Conservation (phyloP, 2,888 invertebrate species). For the Smittia sp. region DNA sequence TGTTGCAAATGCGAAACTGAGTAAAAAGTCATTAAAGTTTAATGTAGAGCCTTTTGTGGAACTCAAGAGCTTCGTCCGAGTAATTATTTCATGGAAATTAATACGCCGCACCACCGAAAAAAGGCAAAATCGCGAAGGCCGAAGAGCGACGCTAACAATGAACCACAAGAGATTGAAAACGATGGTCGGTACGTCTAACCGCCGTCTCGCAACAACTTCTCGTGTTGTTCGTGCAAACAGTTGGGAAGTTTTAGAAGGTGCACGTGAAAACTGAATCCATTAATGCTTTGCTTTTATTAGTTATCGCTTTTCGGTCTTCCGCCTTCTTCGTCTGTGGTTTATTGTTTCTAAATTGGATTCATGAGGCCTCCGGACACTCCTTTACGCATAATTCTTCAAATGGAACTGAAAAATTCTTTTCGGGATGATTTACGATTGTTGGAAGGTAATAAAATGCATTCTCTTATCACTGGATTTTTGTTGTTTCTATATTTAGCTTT, state of each 20-base stretch:
- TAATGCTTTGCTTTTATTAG: neutral
- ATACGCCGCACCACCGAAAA: neutral
- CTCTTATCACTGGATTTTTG: conserved; percentile 14
- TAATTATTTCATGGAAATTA: conserved; percentile 11
- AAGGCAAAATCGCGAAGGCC: neutral
- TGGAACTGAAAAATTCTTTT: neutral
- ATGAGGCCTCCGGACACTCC: neutral
- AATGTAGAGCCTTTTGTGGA: neutral
- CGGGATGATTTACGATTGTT: neutral
- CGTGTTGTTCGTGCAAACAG: conserved; percentile 12
- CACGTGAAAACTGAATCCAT: conserved; percentile 7
- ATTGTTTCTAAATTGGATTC: conserved; percentile 13
- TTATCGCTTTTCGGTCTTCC: conserved; percentile 21
- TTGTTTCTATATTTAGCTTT: neutral
- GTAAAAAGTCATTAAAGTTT: neutral
- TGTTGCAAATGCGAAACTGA: neutral
- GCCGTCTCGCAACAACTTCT: neutral
- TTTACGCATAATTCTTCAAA: conserved; percentile 2
- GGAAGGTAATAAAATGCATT: conserved; percentile 27
- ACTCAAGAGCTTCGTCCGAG: neutral
- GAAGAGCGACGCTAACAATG: neutral
- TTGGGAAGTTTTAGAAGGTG: conserved; percentile 3
- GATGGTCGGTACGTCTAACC: neutral
- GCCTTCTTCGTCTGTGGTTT: conserved; percentile 8
- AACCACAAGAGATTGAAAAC: neutral